Evolutionary conservation across 2,797 vertebrate species (phyloP), one percentile per base, ranked within the genome.

Genomic region (Psittacula derbiana): DNA sequence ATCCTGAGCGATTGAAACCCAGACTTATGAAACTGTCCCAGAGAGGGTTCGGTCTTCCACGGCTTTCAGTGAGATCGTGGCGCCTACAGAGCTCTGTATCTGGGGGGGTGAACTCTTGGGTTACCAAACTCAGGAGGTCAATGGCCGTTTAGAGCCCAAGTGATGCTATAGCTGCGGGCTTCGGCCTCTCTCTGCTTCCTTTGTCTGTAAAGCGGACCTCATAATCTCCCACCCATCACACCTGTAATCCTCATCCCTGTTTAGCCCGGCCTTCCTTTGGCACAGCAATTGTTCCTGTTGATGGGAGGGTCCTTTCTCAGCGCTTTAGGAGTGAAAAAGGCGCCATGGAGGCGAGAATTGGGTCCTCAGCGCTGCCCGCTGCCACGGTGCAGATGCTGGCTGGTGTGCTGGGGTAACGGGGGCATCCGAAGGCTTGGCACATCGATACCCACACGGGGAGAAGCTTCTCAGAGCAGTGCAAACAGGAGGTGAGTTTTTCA

Each of bases 361-460:
- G 31, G 15, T 30, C 16, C 20, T 28, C 11, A 10, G 44, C 1
- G 28, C 44, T 28, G 1, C 2, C 1, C 4, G 4, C 30, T 30
- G 19, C 40, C 57, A 6, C 12, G 2, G 33, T 2, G 36, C 27
- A 11, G 38, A 3, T 3, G 4, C 20, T 11, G 4, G 28, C 27
- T 30, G 21, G 12, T 70, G 50, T 23, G 57, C 40, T 33, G 52
- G 5, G 21, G 36, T 4, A 53, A 31, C 33, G 21, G 86, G 20
- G 71, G 33, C 50, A 57, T 7, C 47, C 44, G 69, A 13, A 41
- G 36, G 30, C 43, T 25, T 7, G 19, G 36, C 16, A n/a, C 4
- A 27, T 25, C 9, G 36, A 36, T 10, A 11, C 4, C n/a, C 23
- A 17, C 2, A 0, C 0, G 5, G 14, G 16, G 61, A 31, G 16